Evolutionary conservation across 2,888 invertebrate species (phyloP).

Genomic region (Chalcosyrphus nemorum): DNA sequence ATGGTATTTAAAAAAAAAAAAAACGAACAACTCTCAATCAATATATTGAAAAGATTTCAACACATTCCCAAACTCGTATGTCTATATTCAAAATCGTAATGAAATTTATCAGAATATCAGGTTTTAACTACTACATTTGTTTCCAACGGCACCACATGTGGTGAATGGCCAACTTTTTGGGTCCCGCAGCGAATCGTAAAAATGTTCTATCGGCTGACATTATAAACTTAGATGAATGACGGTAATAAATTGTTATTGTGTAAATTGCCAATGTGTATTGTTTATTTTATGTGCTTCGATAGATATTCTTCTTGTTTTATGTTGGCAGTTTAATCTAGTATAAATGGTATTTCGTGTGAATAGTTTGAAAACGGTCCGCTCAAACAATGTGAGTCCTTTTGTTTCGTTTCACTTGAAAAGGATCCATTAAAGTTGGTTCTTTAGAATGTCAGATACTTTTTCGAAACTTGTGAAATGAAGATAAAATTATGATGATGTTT

Average conservation of each 20-base stretch:
- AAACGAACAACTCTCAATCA: too few species aligned
- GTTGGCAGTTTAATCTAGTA: constrained; percentile 16
- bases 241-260: constrained; percentile 57
- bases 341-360: neutral
- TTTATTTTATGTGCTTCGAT: constrained; percentile 15
- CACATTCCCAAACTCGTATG: neutral
- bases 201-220: constrained; percentile 31
- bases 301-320: constrained; percentile 10
- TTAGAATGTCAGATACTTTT: neutral
- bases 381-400: neutral
- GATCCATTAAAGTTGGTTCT: neutral
- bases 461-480: neutral
- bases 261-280: constrained; percentile 32
- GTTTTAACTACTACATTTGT: constrained; percentile 1
- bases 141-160: constrained; percentile 18
- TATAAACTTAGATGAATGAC: constrained; percentile 56
- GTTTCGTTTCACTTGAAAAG: neutral
- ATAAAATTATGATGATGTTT: neutral
- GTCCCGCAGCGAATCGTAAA: constrained; percentile 23
- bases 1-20: too few species aligned
- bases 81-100: constrained; percentile 23
- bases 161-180: constrained; percentile 37
- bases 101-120: constrained; percentile 31
- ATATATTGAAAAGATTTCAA: too few species aligned
- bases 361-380: neutral